These are phyloP conservation scores for Pelochelys cantorii DNA, from an alignment of 2,797 vertebrate species.

Conservation along the genomic window DNA sequence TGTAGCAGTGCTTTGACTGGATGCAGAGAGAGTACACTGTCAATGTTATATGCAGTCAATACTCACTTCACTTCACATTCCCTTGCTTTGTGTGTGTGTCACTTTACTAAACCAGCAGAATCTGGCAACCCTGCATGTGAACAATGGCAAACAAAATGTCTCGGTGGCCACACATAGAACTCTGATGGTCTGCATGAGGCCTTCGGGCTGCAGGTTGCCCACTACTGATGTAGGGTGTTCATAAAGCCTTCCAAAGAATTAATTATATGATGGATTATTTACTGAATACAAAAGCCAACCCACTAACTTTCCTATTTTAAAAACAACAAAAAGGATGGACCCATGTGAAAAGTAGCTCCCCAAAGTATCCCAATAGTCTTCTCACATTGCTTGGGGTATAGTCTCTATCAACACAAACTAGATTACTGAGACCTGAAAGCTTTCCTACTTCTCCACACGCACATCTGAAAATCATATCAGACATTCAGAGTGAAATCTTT, in stretches of 20 bases:
- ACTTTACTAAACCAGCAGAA: too few species aligned
- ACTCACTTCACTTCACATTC: too few species aligned
- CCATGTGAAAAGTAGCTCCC: not conserved
- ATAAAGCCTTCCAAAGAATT: not conserved
- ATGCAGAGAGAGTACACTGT: too few species aligned
- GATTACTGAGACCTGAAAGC: not conserved
- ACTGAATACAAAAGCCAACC: not conserved
- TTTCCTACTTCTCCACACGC: not conserved
- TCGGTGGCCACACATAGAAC: too few species aligned
- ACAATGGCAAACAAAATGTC: too few species aligned
- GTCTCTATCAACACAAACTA: not conserved
- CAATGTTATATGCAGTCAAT: too few species aligned
- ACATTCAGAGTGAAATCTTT: not conserved
- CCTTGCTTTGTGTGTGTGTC: too few species aligned
- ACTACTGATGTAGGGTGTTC: not conserved
- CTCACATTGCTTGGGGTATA: not conserved
- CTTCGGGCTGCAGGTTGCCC: too few species aligned
- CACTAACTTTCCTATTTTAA: not conserved
- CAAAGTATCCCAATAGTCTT: not conserved
- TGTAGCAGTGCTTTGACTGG: too few species aligned
- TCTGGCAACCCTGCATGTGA: too few species aligned
- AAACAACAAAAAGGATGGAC: not conserved
- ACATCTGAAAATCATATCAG: not conserved
- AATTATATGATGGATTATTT: not conserved
- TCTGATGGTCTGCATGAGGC: too few species aligned